phyloP scores from a whole-genome alignment of 2,797 vertebrate genomes.

The Amniataba percoides region DNA sequence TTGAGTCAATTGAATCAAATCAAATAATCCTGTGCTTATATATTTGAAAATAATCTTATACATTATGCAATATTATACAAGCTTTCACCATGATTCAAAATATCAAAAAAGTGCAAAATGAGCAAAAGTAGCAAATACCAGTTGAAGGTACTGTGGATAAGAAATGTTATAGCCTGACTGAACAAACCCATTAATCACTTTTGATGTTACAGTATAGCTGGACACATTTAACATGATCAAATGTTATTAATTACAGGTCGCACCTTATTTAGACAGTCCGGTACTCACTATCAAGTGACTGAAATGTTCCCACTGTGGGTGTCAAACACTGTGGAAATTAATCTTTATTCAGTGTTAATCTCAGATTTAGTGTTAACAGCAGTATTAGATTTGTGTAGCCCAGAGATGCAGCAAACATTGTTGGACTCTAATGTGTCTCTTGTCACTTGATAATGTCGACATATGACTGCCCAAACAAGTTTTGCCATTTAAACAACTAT shows the following conservation, averaged over 20 bases:
- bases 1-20: constrained; percentile 51
- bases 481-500: background rate
- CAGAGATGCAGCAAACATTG: constrained; percentile 15
- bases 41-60: constrained; percentile 77
- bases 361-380: constrained; percentile 4
- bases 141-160: constrained; percentile 32
- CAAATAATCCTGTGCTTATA: constrained; percentile 74
- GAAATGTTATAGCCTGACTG: constrained; percentile 13
- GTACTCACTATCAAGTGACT: constrained; percentile 18
- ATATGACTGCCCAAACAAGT: background rate
- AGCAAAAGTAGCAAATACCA: constrained; percentile 66
- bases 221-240: constrained; percentile 19
- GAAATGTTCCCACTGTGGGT: constrained; percentile 10
- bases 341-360: constrained; percentile 9
- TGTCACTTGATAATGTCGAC: constrained; percentile 29
- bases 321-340: constrained; percentile 7
- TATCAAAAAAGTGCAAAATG: constrained; percentile 68
- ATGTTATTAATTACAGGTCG: background rate
- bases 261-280: constrained; percentile 6
- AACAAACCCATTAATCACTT: constrained; percentile 13
- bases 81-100: constrained; percentile 59
- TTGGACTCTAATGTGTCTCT: background rate
- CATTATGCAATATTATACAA: constrained; percentile 68
- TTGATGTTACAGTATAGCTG: constrained; percentile 19
- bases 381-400: background rate